phyloP scores from a whole-genome alignment of 1,140 invertebrate genomes.

The Meloidogyne floridensis region DNA sequence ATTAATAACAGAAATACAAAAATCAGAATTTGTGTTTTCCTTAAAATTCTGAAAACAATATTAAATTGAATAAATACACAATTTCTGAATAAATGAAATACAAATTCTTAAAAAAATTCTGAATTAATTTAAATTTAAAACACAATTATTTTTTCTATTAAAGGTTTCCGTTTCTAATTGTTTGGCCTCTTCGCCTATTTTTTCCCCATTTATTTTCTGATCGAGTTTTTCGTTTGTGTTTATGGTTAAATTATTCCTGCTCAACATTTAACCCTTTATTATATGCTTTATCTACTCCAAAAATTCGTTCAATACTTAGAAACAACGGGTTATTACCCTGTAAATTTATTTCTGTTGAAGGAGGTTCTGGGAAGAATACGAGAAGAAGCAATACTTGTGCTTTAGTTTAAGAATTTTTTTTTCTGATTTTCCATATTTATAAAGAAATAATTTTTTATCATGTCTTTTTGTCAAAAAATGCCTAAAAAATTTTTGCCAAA shows the following conservation, averaged over 20 bases:
- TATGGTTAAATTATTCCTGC: conserved; percentile 37
- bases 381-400: background rate
- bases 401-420: background rate
- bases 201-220: conserved; percentile 21
- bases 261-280: conserved; percentile 35
- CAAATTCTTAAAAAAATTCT: too few relatives aligned
- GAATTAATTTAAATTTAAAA: too few relatives aligned
- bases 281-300: conserved; percentile 33
- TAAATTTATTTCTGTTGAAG: background rate
- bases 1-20: too few relatives aligned
- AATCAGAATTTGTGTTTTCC: too few relatives aligned
- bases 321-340: background rate
- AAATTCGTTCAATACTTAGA: conserved; percentile 19
- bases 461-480: too few relatives aligned
- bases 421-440: background rate
- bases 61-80: too few relatives aligned
- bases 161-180: conserved; percentile 34
- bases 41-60: too few relatives aligned
- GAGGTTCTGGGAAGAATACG: background rate
- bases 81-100: too few relatives aligned
- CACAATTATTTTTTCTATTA: background rate
- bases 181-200: conserved; percentile 34
- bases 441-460: too few relatives aligned
- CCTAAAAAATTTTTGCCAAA: too few relatives aligned
- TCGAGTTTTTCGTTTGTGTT: conserved; percentile 19